Evolutionary conservation across 2,797 vertebrate species (phyloP), one percentile per base, ranked within the genome.

Genomic region (Catamblyrhynchus diadema): DNA sequence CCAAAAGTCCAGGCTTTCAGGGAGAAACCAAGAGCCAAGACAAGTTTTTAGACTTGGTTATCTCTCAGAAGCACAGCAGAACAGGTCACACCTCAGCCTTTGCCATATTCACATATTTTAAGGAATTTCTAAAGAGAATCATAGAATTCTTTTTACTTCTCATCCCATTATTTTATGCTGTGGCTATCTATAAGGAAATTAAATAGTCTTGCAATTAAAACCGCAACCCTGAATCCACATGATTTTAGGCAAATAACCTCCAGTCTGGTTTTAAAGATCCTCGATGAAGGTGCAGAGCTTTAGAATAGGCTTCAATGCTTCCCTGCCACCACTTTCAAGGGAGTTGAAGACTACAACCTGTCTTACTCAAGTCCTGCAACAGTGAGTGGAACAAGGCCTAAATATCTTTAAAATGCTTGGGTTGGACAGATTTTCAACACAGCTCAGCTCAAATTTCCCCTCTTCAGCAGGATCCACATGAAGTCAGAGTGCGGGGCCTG

Each of bases 391-490:
- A 71, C 50, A 81, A 91, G 50, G 82, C 50, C 87, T 86, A 71
- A 94, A 72, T 62, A 88, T 67, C 79, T 90, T 54, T 69, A n/a
- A 85, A 94, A 86, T 41, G 50, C 82, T 91, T 57, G 56, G 37
- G 57, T 44, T 86, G 88, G 86, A 67, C 67, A 91, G 81, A 73
- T 85, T 95, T 92, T 85, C 64, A 87, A 33, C 81, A 51, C 45
- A 85, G 90, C 51, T 75, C 62, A 93, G 93, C 88, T 96, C 88
- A 35, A 45, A 83, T 93, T 90, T 88, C 86, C 48, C 79, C 81
- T 82, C 60, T 86, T 91, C 85, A 94, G 91, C 75, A 89, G 48
- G 71, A 90, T 84, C 64, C 5, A 2, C 19, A 4, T 32, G 74
- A 61, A 88, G 81, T 74, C 93, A 67, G 61, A 6, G 37, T 0